These are phyloP conservation scores for Pocota personata DNA, from an alignment of 2,888 invertebrate genomes.

Conservation along the genomic window DNA sequence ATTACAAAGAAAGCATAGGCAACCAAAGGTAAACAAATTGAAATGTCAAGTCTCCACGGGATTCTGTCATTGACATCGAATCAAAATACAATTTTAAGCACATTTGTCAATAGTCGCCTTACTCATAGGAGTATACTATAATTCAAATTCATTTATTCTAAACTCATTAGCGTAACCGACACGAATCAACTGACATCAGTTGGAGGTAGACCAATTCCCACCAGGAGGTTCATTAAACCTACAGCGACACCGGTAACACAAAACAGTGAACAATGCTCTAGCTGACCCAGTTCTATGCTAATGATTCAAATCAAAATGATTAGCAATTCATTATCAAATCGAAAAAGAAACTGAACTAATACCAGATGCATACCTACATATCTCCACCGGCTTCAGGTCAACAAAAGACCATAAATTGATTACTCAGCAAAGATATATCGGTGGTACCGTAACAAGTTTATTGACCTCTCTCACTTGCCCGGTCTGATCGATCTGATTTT, in stretches of 20 bases:
- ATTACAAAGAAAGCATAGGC: too few species aligned
- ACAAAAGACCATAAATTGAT: conserved; percentile 62
- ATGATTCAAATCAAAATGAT: conserved; percentile 52
- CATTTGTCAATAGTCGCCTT: neutral
- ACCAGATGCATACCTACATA: neutral
- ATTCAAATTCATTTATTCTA: neutral
- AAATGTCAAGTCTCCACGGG: neutral
- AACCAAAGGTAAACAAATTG: neutral
- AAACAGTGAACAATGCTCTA: neutral
- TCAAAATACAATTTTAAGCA: neutral
- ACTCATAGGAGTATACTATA: neutral
- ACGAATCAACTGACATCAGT: neutral
- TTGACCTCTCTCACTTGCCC: conserved; percentile 27
- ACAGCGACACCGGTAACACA: neutral
- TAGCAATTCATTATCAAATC: conserved; percentile 53
- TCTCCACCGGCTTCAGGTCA: neutral
- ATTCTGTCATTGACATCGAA: neutral
- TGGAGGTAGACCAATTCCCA: neutral
- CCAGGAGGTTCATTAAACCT: conserved; percentile 15
- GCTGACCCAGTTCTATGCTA: conserved; percentile 45
- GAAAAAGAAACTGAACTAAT: conserved; percentile 1
- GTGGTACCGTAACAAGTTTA: conserved; percentile 48
- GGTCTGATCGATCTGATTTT: conserved; percentile 10
- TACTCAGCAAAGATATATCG: conserved; percentile 36
- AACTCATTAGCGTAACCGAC: conserved; percentile 32